Base-by-base conservation (phyloP, 1,140 invertebrate genomes). In the Pseudachorutes palmiensis region DNA sequence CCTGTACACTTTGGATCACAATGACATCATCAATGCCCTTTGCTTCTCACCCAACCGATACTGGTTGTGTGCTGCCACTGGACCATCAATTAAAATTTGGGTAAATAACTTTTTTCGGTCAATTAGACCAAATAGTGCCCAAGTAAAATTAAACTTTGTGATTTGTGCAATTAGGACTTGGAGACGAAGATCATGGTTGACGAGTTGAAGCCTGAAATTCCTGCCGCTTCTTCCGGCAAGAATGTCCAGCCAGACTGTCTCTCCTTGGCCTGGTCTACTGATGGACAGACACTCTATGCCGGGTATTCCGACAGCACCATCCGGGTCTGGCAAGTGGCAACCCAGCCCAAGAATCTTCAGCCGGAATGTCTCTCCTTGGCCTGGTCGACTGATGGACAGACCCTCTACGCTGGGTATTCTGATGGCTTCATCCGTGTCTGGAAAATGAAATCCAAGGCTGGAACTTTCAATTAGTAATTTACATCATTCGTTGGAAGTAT, bases 11-110 rank as follows among this genome's bases (percentile, higher is more conserved):
- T 82, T 99, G 72, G 94, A 98, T 76, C 96, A 98, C 79, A 97
- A 95, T 80, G 96, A 98, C 76, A 93, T 94, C 77, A 98, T 99
- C 80, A 98, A 95, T 76, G 90, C 96, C 5, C 82, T 99, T 72
- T 95, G 93, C 86, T 99, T 99, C 87, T 97, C 93, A 75, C 97
- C 97, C 60, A 99, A 99, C 82, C 88, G 97, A 78, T 99, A 99
- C 78, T 99, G 97, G 97, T 85, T 99, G 19, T 99, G 97, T 82
- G 97, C 96, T 76, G 97, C 97, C n/a, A 98, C 92, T 77, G 97
- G 97, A 75, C 92, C 96, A 65, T 91, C 88, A 74, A 98, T 99
- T 78, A 98, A 97, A 82, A 98, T 99, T 77, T 99, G 97, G 97
- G 89, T 84, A 79, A 72, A 76, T 28, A 57, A 24, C 14, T 24